phyloP scores from a whole-genome alignment of 2,797 vertebrate species.

The Enteromius unitaeniatus region DNA sequence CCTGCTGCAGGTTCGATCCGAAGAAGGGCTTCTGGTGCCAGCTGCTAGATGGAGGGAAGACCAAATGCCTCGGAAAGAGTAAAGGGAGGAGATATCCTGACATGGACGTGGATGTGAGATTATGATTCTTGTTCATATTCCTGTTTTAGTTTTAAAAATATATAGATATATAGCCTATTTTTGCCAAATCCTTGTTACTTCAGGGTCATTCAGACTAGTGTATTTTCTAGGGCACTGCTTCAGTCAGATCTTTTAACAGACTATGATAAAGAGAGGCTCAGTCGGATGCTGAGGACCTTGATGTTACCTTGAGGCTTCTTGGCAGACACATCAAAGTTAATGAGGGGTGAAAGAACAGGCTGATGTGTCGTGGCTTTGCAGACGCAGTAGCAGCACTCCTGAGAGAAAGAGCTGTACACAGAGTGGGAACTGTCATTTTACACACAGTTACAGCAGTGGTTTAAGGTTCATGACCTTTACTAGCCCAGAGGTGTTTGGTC shows the following conservation, averaged over 20 bases:
- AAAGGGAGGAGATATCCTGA: constrained; percentile 97
- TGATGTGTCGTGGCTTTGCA: constrained; percentile 53
- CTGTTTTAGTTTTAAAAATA: background rate
- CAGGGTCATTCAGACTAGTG: constrained; percentile 6
- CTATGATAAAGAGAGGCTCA: constrained; percentile 33
- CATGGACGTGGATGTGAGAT: constrained; percentile 92
- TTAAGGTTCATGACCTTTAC: constrained; percentile 30
- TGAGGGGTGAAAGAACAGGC: constrained; percentile 62
- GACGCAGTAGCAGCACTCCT: constrained; percentile 33
- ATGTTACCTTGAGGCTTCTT: constrained; percentile 61
- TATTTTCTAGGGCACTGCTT: constrained; percentile 12
- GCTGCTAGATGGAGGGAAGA: constrained; percentile 95
- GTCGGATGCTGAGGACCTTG: constrained; percentile 56
- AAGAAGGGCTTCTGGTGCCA: constrained; percentile 99
- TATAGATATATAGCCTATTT: too few relatives aligned
- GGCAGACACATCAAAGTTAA: constrained; percentile 63
- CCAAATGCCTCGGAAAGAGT: constrained; percentile 97
- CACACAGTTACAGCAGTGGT: background rate
- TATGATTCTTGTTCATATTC: background rate
- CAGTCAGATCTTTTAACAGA: constrained; percentile 43
- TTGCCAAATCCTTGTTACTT: background rate
- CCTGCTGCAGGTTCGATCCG: constrained; percentile 88
- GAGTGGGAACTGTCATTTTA: constrained; percentile 26
- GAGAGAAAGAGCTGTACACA: constrained; percentile 39
- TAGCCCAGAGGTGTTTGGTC: background rate